Conservation (phyloP, 2,888 invertebrate species). For the Protonemura montana region DNA sequence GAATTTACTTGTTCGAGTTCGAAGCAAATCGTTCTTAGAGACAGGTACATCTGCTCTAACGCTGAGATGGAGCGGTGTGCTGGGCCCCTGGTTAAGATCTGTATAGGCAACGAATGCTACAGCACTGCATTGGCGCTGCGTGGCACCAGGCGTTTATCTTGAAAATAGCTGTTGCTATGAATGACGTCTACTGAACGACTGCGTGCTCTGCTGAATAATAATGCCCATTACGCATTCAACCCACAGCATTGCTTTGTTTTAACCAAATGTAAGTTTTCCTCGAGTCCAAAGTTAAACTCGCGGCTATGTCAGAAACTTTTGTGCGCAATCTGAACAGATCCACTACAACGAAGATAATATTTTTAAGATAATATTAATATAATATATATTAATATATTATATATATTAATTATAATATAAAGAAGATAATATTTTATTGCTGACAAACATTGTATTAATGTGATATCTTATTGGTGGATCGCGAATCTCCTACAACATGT, state of each 20-base stretch:
- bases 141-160: constrained; percentile 16
- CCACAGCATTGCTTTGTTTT: background rate
- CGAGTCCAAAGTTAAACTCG: background rate
- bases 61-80: no score
- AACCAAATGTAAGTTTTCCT: background rate
- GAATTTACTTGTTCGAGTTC: no score
- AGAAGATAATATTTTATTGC: no score
- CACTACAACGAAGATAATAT: background rate
- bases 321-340: background rate
- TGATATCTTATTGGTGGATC: no score
- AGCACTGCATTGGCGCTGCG: background rate
- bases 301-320: background rate
- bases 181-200: background rate
- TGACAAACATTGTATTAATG: no score
- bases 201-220: background rate
- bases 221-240: background rate
- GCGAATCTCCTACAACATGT: no score
- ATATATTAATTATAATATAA: no score
- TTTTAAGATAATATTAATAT: no score
- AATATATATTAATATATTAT: no score
- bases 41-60: no score
- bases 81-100: no score
- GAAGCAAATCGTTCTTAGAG: no score
- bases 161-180: background rate
- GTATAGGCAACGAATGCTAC: constrained; percentile 10